Evolutionary conservation across 2,888 invertebrate species (phyloP).

Genomic region (Acheta domesticus): DNA sequence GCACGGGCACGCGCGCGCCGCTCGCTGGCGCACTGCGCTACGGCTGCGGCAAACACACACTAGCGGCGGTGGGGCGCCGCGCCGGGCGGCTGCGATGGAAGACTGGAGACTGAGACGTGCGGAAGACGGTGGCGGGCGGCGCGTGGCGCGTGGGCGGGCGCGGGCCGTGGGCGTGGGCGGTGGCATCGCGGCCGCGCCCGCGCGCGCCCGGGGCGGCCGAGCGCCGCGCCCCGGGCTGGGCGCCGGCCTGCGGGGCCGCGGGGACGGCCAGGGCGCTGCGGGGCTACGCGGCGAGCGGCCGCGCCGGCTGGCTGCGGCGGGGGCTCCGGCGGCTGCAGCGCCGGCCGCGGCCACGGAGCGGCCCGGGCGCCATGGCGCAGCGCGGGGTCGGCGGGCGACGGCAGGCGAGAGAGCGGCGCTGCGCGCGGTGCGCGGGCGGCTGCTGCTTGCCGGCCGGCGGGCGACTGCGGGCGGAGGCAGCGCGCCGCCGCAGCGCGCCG

Average conservation of each 20-base stretch:
- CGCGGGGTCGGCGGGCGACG: not conserved
- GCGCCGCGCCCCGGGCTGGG: too few relatives aligned
- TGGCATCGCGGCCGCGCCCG: not conserved
- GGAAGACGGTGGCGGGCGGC: not conserved
- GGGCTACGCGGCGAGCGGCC: too few relatives aligned
- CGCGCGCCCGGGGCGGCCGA: not conserved
- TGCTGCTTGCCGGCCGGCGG: not conserved
- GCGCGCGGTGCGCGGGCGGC: not conserved
- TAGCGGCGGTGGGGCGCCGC: not conserved
- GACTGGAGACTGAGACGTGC: too few relatives aligned
- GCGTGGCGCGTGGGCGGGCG: not conserved
- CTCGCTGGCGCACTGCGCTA: not conserved
- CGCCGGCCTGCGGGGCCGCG: too few relatives aligned
- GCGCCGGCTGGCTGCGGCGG: too few relatives aligned
- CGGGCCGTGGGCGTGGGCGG: not conserved
- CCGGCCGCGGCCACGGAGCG: not conserved
- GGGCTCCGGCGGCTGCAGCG: not conserved
- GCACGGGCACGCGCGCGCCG: constrained; percentile 1
- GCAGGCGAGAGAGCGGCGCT: not conserved
- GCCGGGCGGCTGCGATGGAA: not conserved
- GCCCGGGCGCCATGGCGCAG: too few relatives aligned
- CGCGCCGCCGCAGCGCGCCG: too few relatives aligned
- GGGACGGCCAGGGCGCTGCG: too few relatives aligned
- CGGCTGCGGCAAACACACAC: not conserved
- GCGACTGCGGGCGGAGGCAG: too few relatives aligned